phyloP scores from a whole-genome alignment of 2,888 invertebrate species.

The Acrobasis suavella region DNA sequence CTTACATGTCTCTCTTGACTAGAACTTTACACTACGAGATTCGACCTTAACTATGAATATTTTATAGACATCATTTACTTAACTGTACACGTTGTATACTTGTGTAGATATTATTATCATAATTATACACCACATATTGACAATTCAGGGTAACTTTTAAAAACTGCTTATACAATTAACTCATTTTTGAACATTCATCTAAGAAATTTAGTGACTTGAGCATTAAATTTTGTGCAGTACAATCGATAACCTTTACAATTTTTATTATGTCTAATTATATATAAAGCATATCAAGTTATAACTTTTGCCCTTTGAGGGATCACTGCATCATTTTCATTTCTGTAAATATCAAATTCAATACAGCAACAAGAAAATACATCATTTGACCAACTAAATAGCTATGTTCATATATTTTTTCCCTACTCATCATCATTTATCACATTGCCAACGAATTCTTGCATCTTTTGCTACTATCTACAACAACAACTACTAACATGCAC shows the following conservation, averaged over 20 bases:
- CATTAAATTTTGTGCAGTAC: slow-evolving; percentile 49
- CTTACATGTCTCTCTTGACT: slow-evolving; percentile 61
- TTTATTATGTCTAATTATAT: background rate
- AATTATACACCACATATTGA: background rate
- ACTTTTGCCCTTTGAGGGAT: slow-evolving; percentile 12
- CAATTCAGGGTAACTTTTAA: slow-evolving; percentile 21
- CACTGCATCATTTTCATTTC: slow-evolving; percentile 24
- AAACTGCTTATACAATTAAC: slow-evolving; percentile 31
- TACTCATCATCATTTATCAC: slow-evolving; percentile 51
- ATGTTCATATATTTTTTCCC: slow-evolving; percentile 29
- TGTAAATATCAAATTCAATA: slow-evolving; percentile 24
- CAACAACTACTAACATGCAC: slow-evolving; percentile 37
- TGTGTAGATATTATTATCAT: slow-evolving; percentile 31
- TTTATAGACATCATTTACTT: slow-evolving; percentile 29
- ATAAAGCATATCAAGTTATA: background rate
- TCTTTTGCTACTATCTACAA: slow-evolving; percentile 37
- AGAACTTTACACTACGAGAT: slow-evolving; percentile 41
- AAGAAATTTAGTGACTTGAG: slow-evolving; percentile 42
- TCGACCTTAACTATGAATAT: slow-evolving; percentile 34
- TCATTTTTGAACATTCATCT: slow-evolving; percentile 35
- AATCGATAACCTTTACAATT: slow-evolving; percentile 16
- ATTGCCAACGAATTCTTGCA: slow-evolving; percentile 37
- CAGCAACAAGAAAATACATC: slow-evolving; percentile 22
- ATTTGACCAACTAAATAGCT: slow-evolving; percentile 9
- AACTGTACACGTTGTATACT: slow-evolving; percentile 34